Evolutionary conservation across 2,797 vertebrate species (phyloP).

Genomic region (Echeneis naucrates): DNA sequence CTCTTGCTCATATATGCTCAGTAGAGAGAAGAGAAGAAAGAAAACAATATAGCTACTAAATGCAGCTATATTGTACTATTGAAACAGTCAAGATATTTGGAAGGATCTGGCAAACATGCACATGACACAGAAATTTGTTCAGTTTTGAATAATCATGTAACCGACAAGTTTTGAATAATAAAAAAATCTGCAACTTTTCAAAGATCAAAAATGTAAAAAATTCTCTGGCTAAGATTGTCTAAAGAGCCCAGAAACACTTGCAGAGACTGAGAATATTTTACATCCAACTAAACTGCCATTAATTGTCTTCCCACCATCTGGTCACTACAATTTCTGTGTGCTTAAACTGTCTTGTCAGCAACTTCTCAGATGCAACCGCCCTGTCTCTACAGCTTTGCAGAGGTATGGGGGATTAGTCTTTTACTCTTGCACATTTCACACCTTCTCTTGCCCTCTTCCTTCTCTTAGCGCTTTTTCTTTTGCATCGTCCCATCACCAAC

Average conservation of each 20-base stretch:
- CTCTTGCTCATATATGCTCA: background rate
- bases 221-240: background rate
- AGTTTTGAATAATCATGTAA: no score
- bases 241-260: conserved; percentile 5
- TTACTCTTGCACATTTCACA: conserved; percentile 53
- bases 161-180: no score
- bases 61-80: conserved; percentile 23
- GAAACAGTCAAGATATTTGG: conserved; percentile 31
- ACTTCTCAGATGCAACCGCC: conserved; percentile 25
- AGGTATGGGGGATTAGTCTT: conserved; percentile 38
- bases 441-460: conserved; percentile 32
- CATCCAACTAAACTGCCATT: conserved; percentile 41
- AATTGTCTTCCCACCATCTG: conserved; percentile 41
- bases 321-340: conserved; percentile 15
- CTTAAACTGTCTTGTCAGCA: conserved; percentile 40
- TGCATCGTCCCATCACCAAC: conserved; percentile 31
- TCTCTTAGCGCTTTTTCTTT: conserved; percentile 32
- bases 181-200: no score
- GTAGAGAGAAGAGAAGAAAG: no score
- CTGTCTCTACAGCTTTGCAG: conserved; percentile 16
- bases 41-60: background rate
- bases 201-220: no score
- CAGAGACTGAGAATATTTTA: conserved; percentile 29
- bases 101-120: conserved; percentile 17
- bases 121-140: conserved; percentile 1